phyloP scores from a whole-genome alignment of 1,140 invertebrate species.

The Schlechtendalia chinensis region DNA sequence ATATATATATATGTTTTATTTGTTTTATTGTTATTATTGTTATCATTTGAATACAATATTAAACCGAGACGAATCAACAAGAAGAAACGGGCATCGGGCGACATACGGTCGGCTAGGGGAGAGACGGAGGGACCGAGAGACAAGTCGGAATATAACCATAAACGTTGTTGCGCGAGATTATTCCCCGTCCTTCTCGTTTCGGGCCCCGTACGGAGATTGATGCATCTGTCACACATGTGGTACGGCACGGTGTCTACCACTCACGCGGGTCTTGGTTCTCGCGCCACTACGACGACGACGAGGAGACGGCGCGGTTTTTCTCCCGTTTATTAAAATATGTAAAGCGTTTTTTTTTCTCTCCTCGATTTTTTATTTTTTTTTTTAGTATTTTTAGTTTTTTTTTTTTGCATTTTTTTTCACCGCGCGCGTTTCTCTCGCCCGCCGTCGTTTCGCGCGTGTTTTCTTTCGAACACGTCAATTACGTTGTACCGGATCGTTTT shows the following conservation, averaged over 20 bases:
- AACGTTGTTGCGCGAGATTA: slow-evolving; percentile 25
- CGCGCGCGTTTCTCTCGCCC: too few species aligned
- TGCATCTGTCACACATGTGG: slow-evolving; percentile 47
- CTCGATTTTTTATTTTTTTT: too few species aligned
- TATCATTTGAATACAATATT: slow-evolving; percentile 33
- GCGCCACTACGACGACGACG: background rate
- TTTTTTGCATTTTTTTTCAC: too few species aligned
- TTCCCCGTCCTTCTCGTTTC: slow-evolving; percentile 2
- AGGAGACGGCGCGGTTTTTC: background rate
- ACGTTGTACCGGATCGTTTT: too few species aligned
- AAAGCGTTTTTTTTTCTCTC: background rate
- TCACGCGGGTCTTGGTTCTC: background rate
- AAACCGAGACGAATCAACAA: slow-evolving; percentile 41
- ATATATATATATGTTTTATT: too few species aligned
- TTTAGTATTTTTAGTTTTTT: too few species aligned
- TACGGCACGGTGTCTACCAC: background rate
- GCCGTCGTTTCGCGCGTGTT: too few species aligned
- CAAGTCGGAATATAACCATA: slow-evolving; percentile 12
- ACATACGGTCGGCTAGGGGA: background rate
- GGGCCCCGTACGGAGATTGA: slow-evolving; percentile 36
- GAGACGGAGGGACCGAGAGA: too few species aligned
- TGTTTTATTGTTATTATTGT: background rate
- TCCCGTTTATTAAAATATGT: slow-evolving; percentile 44
- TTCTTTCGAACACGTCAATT: too few species aligned
- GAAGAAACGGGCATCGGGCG: slow-evolving; percentile 2